Conservation (phyloP, 1,140 invertebrate species). For the Drosophila bipectinata region DNA sequence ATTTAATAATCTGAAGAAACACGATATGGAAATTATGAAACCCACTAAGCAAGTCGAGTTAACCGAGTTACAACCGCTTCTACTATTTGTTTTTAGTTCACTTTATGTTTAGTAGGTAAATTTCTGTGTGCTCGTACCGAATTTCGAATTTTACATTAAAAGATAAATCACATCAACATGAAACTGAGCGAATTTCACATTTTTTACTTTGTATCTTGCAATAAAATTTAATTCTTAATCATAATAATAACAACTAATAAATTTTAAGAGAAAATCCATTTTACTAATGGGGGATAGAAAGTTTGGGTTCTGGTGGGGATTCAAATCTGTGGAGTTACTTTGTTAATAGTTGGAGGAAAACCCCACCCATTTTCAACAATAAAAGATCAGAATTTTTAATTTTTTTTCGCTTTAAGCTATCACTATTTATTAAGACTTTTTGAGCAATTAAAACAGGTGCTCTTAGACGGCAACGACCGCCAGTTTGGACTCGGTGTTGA, state of each 20-base stretch:
- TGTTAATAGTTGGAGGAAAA: not conserved
- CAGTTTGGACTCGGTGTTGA: conserved; percentile 61
- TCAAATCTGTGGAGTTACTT: not conserved
- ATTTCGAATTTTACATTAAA: conserved; percentile 75
- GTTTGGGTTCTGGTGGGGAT: not conserved
- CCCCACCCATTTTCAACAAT: not conserved
- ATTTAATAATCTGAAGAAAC: conserved; percentile 17
- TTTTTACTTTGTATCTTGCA: conserved; percentile 81
- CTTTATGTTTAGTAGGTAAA: conserved; percentile 82
- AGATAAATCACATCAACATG: conserved; percentile 31
- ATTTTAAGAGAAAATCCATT: conserved; percentile 25
- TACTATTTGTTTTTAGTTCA: conserved; percentile 74
- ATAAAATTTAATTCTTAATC: conserved; percentile 69
- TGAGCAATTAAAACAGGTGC: conserved; percentile 19
- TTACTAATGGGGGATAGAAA: conserved; percentile 24
- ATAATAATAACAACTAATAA: conserved; percentile 68
- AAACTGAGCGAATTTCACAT: conserved; percentile 78
- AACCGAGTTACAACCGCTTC: conserved; percentile 63
- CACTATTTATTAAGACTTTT: conserved; percentile 75
- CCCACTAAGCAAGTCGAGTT: conserved; percentile 61
- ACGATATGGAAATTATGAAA: conserved; percentile 27
- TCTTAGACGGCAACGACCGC: conserved; percentile 59
- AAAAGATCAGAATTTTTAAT: not conserved
- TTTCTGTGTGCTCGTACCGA: conserved; percentile 81
- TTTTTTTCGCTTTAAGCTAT: conserved; percentile 56